phyloP scores from a whole-genome alignment of 2,113 vertebrate species.

The Stomatorhinus ivindoensis region DNA sequence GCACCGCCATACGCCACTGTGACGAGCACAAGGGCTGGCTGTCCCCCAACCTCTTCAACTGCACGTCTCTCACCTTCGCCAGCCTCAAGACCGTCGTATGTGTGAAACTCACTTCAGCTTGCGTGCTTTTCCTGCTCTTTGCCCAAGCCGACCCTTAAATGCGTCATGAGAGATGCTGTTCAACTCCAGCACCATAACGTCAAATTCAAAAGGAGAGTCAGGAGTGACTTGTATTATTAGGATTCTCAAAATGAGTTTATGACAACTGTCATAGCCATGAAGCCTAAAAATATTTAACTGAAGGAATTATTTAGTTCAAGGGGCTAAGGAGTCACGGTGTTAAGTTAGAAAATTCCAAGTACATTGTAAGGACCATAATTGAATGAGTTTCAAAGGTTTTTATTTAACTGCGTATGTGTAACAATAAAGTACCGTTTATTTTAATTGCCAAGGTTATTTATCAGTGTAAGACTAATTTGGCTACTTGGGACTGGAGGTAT shows the following conservation, averaged over 20 bases:
- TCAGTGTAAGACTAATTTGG: background rate
- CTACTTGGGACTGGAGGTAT: background rate
- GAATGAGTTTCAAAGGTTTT: background rate
- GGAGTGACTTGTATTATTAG: background rate
- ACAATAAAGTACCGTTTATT: background rate
- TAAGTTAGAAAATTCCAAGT: background rate
- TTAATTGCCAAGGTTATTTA: background rate
- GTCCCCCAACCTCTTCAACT: conserved; percentile 89
- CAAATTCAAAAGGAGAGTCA: background rate
- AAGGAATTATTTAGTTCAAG: background rate
- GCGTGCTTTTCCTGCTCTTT: background rate
- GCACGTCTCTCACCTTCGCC: conserved; percentile 77
- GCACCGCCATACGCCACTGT: conserved; percentile 86
- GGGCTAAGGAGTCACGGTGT: background rate
- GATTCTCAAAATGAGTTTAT: background rate
- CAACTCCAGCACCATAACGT: background rate
- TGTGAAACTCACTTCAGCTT: conserved; percentile 12
- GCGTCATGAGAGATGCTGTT: background rate
- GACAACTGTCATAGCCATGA: background rate
- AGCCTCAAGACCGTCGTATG: conserved; percentile 77
- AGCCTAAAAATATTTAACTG: background rate
- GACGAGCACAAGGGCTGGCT: conserved; percentile 94
- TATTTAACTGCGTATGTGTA: background rate
- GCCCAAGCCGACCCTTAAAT: background rate
- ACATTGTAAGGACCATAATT: background rate